Base-by-base conservation (phyloP, 2,888 invertebrate genomes). In the Lamproptera curius region DNA sequence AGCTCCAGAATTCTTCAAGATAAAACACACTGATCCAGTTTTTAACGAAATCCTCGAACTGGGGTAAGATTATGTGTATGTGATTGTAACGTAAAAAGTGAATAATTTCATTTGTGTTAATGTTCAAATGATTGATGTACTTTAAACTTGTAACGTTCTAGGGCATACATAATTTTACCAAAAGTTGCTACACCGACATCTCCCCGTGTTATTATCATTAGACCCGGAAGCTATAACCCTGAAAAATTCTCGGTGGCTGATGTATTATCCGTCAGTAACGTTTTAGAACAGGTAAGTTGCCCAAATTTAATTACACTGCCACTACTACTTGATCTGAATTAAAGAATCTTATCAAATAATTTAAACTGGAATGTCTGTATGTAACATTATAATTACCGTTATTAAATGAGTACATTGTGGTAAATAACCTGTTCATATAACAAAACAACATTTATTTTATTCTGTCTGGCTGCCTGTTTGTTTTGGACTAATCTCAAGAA, bases 171-270 rank as follows among this genome's bases (percentile, higher is more conserved):
- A 36, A 42, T 74, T 16, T 52, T 84, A 28, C 78, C 80, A 0
- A 74, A 76, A 37, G 35, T 67, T 1, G 56, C 57, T 0, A 61
- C 61, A 9, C 62, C 73, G 0, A 70, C 66, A 16, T 65, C 66
- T 0, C 88, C 90, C 0, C 73, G 85, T 46, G 74, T 90, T 0
- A 65, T 79, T 2, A 63, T 92, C 0, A 67, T 91, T 38, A 78
- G 90, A 13, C 80, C 87, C 0, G 90, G 88, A 0, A 59, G 55
- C 5, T 87, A 84, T 50, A 69, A 90, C 56, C 73, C 90, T 0
- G 70, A 73, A 20, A 75, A 75, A 53, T 66, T 67, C 42, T 34
- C 56, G 6, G 67, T 81, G 2, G 15, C 61, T 20, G 77, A 81
- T n/a, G 34, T 75, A 0, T 56, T 75, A 50, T 50, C 70, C 4